phyloP scores from a whole-genome alignment of 2,888 invertebrate genomes.

The Auanema sp. region DNA sequence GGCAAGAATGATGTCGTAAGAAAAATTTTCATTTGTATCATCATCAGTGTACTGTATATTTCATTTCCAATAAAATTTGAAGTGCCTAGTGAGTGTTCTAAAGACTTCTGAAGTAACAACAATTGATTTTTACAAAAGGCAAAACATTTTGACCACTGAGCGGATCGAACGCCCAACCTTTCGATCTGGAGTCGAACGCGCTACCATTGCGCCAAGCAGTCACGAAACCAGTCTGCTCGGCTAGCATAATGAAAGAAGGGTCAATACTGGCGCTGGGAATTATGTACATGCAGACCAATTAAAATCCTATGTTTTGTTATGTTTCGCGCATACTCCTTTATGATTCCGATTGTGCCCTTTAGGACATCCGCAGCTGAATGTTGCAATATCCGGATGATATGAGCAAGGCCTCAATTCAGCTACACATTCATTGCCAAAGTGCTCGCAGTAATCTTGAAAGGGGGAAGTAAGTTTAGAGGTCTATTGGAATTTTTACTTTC shows the following conservation, averaged over 20 bases:
- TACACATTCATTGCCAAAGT: constrained; percentile 17
- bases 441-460: constrained; percentile 18
- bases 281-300: too few species aligned
- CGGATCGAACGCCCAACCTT: constrained; percentile 54
- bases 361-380: constrained; percentile 46
- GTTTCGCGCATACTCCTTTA: constrained; percentile 25
- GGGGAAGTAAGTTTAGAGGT: background rate
- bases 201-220: constrained; percentile 53
- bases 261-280: too few species aligned
- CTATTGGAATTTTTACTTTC: constrained; percentile 23
- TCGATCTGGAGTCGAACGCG: constrained; percentile 55
- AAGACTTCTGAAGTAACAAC: too few species aligned
- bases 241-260: too few species aligned
- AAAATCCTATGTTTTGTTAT: too few species aligned
- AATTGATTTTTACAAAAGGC: too few species aligned
- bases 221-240: constrained; percentile 6
- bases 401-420: constrained; percentile 34
- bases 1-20: too few species aligned
- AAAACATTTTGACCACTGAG: constrained; percentile 40
- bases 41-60: too few species aligned
- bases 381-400: constrained; percentile 39
- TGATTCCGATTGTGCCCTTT: constrained; percentile 21
- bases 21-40: too few species aligned
- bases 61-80: too few species aligned
- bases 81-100: too few species aligned